Evolutionary conservation across 1,140 invertebrate genomes (phyloP), one percentile per base, ranked within the genome.

Genomic region (Gryon sp.): DNA sequence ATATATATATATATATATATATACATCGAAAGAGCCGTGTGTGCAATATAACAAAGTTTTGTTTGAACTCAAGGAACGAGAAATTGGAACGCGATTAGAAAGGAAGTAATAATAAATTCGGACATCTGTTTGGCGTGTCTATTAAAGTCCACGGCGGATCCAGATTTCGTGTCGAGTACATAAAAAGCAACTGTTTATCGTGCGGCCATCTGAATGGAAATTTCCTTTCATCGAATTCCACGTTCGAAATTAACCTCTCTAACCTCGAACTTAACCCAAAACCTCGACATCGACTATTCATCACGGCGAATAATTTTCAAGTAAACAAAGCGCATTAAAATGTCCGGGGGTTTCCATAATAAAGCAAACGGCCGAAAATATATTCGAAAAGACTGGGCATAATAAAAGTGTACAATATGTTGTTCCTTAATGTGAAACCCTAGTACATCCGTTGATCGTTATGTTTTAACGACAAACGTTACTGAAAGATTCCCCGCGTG

Each of bases 391-490:
- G 46, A 30, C 20, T 28, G 14, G 57, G 72, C 36, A 59, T 69
- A 69, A 76, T 76, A 76, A 76, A 76, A 76, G 74, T 76, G 59
- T 70, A 63, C 65, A 70, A 70, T 63, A 76, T 70, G 74, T 76
- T 70, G 59, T 65, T 65, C 59, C 63, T 69, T 76, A 76, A 76
- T 76, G 74, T 59, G 59, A 65, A 76, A 70, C 74, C 65, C 74
- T 76, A 65, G 74, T 76, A 76, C 65, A 76, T 76, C 74, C 74
- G 65, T 36, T 43, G 74, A 76, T 76, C 74, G 74, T 76, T 76
- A 70, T 52, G 74, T 76, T 76, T 76, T 76, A 76, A 76, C 74
- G 74, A 76, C 74, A 76, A 76, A 65, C 55, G 52, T 76, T 70
- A 59, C 72, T 62, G 65, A 69, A 69, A 70, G 74, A 70, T 65